phyloP scores from a whole-genome alignment of 2,113 vertebrate species.

The Cervus canadensis region DNA sequence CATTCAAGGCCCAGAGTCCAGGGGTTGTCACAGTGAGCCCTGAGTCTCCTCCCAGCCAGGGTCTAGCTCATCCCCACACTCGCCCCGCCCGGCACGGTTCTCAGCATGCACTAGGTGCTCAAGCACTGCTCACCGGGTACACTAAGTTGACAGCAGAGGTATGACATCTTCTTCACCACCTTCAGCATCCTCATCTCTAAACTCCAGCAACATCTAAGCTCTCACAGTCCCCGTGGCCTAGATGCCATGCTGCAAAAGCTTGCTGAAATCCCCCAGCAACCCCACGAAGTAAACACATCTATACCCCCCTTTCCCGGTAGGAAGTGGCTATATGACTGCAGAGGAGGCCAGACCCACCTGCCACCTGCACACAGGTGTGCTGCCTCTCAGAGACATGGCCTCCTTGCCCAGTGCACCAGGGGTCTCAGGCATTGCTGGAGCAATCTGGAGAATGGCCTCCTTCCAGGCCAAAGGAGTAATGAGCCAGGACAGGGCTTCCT shows the following conservation, averaged over 20 bases:
- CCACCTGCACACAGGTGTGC: fast-evolving
- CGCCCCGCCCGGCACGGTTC: fast-evolving
- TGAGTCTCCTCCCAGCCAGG: neutral
- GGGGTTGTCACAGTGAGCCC: fast-evolving
- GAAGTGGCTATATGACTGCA: neutral
- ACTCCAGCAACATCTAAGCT: no score
- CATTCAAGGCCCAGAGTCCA: neutral
- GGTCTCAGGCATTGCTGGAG: neutral
- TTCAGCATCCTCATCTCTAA: neutral
- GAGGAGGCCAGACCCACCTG: neutral
- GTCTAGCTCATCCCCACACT: neutral
- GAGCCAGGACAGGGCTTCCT: neutral
- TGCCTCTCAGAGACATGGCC: neutral
- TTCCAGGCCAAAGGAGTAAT: neutral
- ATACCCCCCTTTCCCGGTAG: neutral
- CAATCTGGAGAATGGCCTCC: neutral
- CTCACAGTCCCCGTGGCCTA: fast-evolving
- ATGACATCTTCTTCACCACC: fast-evolving
- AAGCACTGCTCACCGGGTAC: neutral
- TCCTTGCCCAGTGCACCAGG: neutral
- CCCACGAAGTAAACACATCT: neutral
- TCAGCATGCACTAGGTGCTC: neutral
- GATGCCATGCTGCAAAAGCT: fast-evolving
- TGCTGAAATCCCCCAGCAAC: neutral
- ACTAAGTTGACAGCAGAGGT: neutral